Conservation (phyloP, 2,888 invertebrate genomes). For the Dicycla oo region DNA sequence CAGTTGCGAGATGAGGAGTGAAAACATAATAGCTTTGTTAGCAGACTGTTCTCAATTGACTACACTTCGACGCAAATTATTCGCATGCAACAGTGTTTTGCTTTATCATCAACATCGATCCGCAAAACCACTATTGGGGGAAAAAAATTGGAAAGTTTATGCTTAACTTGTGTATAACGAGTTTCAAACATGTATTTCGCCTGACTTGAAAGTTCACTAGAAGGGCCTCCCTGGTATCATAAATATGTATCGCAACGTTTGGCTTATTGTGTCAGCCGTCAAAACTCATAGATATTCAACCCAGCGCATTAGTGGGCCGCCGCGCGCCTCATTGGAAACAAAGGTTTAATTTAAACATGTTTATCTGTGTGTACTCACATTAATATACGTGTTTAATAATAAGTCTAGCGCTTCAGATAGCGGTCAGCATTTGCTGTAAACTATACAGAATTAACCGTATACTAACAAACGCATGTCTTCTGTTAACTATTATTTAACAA, state of each 20-base stretch:
- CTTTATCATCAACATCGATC: conserved; percentile 14
- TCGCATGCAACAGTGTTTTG: conserved; percentile 25
- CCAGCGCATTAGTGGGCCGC: conserved; percentile 39
- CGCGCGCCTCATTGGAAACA: conserved; percentile 59
- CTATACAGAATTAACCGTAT: conserved; percentile 18
- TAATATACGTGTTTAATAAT: conserved; percentile 47
- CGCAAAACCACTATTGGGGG: not conserved
- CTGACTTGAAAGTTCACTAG: conserved; percentile 35
- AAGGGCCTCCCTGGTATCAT: conserved; percentile 36
- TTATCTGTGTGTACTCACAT: conserved; percentile 53
- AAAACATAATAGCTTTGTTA: conserved; percentile 35
- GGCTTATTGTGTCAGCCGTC: conserved; percentile 44
- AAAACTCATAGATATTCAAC: conserved; percentile 59
- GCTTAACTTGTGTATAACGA: conserved; percentile 13
- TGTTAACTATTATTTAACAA: conserved; percentile 37
- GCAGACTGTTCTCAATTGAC: conserved; percentile 21
- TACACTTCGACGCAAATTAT: conserved; percentile 22
- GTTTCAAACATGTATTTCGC: conserved; percentile 22
- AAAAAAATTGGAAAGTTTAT: conserved; percentile 22
- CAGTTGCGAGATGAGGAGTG: conserved; percentile 34
- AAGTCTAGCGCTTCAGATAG: conserved; percentile 56
- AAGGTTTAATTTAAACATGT: conserved; percentile 61
- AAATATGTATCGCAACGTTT: conserved; percentile 52
- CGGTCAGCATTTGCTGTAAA: conserved; percentile 41
- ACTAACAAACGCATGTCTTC: conserved; percentile 23